These are phyloP conservation scores for Oreonectes daqikongensis DNA, from an alignment of 2,797 vertebrate species.

Conservation along the genomic window DNA sequence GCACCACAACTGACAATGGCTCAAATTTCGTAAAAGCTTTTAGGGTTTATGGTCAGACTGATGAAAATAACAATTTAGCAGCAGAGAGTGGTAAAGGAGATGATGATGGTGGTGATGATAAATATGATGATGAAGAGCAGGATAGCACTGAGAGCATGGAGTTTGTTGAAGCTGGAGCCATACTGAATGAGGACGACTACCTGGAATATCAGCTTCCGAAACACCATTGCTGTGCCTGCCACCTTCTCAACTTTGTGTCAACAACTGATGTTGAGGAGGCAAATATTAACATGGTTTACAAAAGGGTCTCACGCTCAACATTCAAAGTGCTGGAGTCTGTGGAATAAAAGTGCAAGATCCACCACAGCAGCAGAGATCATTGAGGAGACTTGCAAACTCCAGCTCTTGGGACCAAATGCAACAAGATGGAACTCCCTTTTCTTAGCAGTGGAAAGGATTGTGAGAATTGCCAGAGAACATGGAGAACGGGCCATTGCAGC, in stretches of 20 bases:
- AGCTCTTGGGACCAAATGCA: constrained; percentile 14
- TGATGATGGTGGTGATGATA: not conserved
- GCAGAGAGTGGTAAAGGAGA: not conserved
- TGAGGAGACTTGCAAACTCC: constrained; percentile 32
- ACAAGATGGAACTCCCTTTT: constrained; percentile 47
- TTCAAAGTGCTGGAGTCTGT: constrained; percentile 33
- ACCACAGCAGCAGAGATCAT: constrained; percentile 34
- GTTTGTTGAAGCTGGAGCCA: constrained; percentile 24
- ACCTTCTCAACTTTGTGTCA: constrained; percentile 39
- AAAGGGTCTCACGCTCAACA: constrained; percentile 20
- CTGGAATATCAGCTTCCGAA: constrained; percentile 42
- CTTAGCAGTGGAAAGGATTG: constrained; percentile 33
- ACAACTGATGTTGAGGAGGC: constrained; percentile 33
- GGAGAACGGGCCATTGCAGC: constrained; percentile 37
- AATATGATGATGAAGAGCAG: constrained; percentile 23
- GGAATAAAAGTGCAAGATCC: constrained; percentile 47
- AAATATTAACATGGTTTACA: constrained; percentile 17
- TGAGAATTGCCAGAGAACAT: constrained; percentile 24
- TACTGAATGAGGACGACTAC: constrained; percentile 32
- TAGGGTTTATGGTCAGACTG: not conserved
- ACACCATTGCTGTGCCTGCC: constrained; percentile 28
- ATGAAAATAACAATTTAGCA: constrained; percentile 35
- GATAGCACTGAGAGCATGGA: not conserved
- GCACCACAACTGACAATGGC: no score
- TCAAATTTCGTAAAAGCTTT: not conserved